Conservation (phyloP, 1,140 invertebrate species). For the Geopemphigus sp. region DNA sequence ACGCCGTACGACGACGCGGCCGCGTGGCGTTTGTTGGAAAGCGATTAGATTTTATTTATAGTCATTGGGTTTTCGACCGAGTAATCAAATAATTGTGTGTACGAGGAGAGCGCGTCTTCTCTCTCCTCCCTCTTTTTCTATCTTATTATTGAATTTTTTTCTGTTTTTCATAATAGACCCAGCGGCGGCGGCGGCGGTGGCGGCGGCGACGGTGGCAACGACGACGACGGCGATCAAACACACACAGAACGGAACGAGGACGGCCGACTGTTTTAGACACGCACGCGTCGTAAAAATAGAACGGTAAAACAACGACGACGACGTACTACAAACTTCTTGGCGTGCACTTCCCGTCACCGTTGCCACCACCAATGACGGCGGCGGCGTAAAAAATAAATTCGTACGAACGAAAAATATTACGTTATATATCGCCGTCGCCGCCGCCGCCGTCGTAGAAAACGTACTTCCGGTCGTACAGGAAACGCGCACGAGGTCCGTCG, state of each 20-base stretch:
- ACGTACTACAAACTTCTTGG: constrained; percentile 11
- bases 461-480: constrained; percentile 26
- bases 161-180: too few species aligned
- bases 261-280: constrained; percentile 31
- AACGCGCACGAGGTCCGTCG: neutral
- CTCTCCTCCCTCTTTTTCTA: too few species aligned
- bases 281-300: constrained; percentile 26
- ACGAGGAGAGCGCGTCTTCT: too few species aligned
- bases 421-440: neutral
- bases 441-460: neutral
- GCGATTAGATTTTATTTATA: too few species aligned
- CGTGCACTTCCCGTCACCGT: neutral
- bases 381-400: neutral
- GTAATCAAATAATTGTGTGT: too few species aligned
- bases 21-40: too few species aligned
- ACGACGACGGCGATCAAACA: neutral
- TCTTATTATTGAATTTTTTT: too few species aligned
- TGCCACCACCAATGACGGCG: neutral
- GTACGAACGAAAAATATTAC: neutral
- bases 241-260: constrained; percentile 26
- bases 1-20: too few species aligned
- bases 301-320: constrained; percentile 33
- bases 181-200: too few species aligned
- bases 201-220: too few species aligned
- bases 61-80: neutral